phyloP scores from a whole-genome alignment of 2,888 invertebrate species.

The Chloroclysta siterata region DNA sequence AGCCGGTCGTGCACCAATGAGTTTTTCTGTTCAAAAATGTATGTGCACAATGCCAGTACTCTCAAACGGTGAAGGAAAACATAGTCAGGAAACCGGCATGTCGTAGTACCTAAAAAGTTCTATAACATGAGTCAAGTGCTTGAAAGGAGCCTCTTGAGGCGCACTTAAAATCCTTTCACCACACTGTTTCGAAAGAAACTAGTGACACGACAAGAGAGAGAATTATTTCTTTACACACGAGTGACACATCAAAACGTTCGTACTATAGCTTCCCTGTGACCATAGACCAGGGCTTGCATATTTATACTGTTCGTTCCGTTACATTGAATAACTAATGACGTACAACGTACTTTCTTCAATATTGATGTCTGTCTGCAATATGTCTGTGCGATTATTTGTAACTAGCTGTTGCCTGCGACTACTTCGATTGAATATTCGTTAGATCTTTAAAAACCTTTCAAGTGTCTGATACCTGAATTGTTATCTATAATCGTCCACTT shows the following conservation, averaged over 20 bases:
- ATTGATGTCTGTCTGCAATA: conserved; percentile 42
- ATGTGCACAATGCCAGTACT: too few relatives aligned
- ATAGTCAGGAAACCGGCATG: too few relatives aligned
- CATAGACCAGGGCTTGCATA: conserved; percentile 51
- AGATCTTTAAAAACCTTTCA: background rate
- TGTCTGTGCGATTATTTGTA: conserved; percentile 36
- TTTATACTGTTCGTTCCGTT: conserved; percentile 75
- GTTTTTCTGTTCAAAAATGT: too few relatives aligned
- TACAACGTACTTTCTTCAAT: conserved; percentile 42
- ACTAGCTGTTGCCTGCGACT: background rate
- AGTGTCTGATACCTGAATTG: background rate
- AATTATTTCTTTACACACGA: background rate
- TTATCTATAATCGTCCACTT: too few relatives aligned
- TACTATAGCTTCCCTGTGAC: conserved; percentile 29
- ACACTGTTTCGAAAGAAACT: too few relatives aligned
- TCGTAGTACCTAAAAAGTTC: too few relatives aligned
- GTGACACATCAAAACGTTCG: background rate
- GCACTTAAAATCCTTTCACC: too few relatives aligned
- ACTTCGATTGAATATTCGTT: background rate
- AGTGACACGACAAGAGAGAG: too few relatives aligned
- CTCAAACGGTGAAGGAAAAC: too few relatives aligned
- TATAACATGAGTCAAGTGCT: too few relatives aligned
- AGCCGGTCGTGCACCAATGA: too few relatives aligned
- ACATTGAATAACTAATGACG: conserved; percentile 77
- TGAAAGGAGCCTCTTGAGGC: too few relatives aligned